Percentiles rank a stretch among this genome's conserved stretches.
These are phyloP conservation scores for Magallana nippona DNA, from an alignment of 2,888 invertebrate genomes.

Conservation along the genomic window DNA sequence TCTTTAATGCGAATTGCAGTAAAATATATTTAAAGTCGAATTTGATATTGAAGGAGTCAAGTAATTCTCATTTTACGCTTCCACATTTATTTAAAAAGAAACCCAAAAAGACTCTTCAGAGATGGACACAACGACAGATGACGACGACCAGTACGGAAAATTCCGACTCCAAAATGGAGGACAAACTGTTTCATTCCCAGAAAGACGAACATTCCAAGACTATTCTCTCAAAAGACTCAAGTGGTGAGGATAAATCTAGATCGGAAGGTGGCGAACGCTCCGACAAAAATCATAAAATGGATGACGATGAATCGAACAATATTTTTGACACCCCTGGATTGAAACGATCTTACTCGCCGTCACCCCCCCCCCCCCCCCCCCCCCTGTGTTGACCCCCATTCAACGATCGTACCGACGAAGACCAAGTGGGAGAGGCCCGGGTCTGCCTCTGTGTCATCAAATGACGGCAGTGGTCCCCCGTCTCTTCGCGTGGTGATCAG, in stretches of 20 bases:
- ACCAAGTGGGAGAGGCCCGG: constrained; percentile 47
- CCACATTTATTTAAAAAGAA: constrained; percentile 3
- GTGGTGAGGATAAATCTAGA: constrained; percentile 50
- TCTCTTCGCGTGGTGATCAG: constrained; percentile 52
- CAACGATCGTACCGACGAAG: constrained; percentile 41
- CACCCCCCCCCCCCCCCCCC: too few species aligned
- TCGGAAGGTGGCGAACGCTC: constrained; percentile 30
- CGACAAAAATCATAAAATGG: constrained; percentile 47
- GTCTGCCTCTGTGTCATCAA: constrained; percentile 37
- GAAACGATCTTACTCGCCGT: constrained; percentile 52
- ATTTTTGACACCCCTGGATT: constrained; percentile 55
- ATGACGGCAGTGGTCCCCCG: constrained; percentile 54
- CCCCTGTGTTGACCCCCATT: constrained; percentile 48
- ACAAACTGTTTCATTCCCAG: constrained; percentile 46
- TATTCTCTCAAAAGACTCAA: constrained; percentile 54
- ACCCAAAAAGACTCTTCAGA: constrained; percentile 36
- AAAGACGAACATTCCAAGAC: constrained; percentile 55
- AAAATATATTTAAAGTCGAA: too few species aligned
- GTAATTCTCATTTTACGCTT: background rate
- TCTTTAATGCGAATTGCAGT: too few species aligned
- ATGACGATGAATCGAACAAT: constrained; percentile 54
- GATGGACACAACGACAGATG: constrained; percentile 39
- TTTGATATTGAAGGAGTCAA: too few species aligned
- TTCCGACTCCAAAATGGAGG: constrained; percentile 11
- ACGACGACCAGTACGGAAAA: constrained; percentile 48